Percentiles rank a stretch among this genome's conserved stretches.
These are phyloP conservation scores for Diloba caeruleocephala DNA, from an alignment of 2,888 invertebrate species.

Conservation along the genomic window DNA sequence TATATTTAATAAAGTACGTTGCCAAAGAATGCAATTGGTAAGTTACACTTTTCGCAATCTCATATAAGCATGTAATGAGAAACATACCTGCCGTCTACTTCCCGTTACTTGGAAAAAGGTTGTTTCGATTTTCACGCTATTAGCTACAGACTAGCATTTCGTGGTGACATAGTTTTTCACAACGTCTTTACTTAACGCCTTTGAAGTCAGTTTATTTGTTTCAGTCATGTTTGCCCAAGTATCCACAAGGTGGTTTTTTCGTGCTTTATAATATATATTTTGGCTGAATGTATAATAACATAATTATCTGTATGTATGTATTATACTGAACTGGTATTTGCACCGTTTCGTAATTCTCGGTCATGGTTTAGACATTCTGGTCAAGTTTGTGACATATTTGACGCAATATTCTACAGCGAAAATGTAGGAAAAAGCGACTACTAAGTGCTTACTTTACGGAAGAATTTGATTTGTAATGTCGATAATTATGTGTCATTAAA, in stretches of 20 bases:
- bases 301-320: neutral
- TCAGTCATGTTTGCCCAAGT: slow-evolving; percentile 44
- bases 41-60: too few relatives aligned
- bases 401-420: slow-evolving; percentile 24
- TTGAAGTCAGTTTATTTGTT: slow-evolving; percentile 21
- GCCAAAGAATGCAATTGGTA: too few relatives aligned
- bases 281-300: neutral
- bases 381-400: slow-evolving; percentile 49
- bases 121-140: too few relatives aligned
- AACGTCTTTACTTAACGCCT: slow-evolving; percentile 29
- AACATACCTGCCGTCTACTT: too few relatives aligned
- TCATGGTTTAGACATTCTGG: slow-evolving; percentile 58
- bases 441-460: slow-evolving; percentile 13
- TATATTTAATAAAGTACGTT: too few relatives aligned
- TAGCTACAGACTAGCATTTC: slow-evolving; percentile 5
- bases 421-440: slow-evolving; percentile 5
- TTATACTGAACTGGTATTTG: slow-evolving; percentile 6
- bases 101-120: too few relatives aligned
- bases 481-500: slow-evolving; percentile 1
- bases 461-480: slow-evolving; percentile 23
- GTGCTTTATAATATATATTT: slow-evolving; percentile 1
- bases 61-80: too few relatives aligned
- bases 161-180: slow-evolving; percentile 33
- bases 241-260: slow-evolving; percentile 1
- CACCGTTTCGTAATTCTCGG: slow-evolving; percentile 29